Evolutionary conservation across 2,113 vertebrate species (phyloP), one percentile per base, ranked within the genome.

Genomic region (Sylvia atricapilla): DNA sequence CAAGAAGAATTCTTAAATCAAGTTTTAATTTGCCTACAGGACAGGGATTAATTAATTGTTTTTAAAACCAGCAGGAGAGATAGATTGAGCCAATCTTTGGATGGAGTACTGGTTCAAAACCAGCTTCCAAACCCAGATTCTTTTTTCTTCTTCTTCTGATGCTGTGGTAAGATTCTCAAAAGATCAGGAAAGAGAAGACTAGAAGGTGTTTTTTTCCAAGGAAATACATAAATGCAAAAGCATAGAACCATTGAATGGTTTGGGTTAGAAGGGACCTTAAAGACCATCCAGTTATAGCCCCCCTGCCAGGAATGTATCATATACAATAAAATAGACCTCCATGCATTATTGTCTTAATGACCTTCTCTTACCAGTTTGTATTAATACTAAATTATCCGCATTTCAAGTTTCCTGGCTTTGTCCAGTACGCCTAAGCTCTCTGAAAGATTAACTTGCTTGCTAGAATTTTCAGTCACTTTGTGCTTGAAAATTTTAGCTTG

Each of bases 401-500:
- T 63, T 87, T 80, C 25, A 23, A n/a, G 28, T 33, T 66, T 79
- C 63, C 60, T 35, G 53, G 44, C 43, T 93, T 74, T 82, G 58
- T 30, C 41, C 66, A 25, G 16, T 12, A 49, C 0, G 0, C 18
- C 58, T 27, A n/a, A 21, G 14, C 33, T 58, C 47, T 83, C 35
- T 62, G 46, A 63, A 76, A 84, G 58, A 73, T 19, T 60, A 35
- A 37, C 33, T 37, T 19, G 15, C 68, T 52, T 35, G 49, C 77
- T 81, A 94, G 66, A 93, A 90, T 85, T 92, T 77, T 83, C 67
- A 62, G 76, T 37, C 58, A 67, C 79, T 64, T 74, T 28, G 35
- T 84, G 63, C 53, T 76, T 84, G 86, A 82, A 87, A 66, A 94
- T 63, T 94, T 67, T 37, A 93, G 44, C 72, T 87, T 69, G 55